phyloP scores from a whole-genome alignment of 2,797 vertebrate species.

The Karalla daura region DNA sequence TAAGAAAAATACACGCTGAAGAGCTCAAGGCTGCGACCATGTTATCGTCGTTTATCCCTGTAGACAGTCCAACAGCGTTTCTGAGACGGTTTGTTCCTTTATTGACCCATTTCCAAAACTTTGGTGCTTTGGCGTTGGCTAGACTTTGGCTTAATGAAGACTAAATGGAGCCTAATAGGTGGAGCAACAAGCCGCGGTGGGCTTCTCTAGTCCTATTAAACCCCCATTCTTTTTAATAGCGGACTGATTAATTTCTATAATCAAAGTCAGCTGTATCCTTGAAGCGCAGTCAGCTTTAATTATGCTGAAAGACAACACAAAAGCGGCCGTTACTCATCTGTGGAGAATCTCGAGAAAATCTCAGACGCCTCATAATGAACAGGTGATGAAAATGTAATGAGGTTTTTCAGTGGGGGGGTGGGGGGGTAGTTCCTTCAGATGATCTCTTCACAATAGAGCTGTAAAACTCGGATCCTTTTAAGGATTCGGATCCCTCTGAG shows the following conservation, averaged over 20 bases:
- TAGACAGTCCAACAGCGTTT: slow-evolving; percentile 14
- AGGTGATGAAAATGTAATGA: slow-evolving; percentile 52
- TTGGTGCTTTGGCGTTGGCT: slow-evolving; percentile 31
- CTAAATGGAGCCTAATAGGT: slow-evolving; percentile 61
- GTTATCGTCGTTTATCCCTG: slow-evolving; percentile 31
- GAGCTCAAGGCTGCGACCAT: slow-evolving; percentile 25
- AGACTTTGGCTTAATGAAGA: slow-evolving; percentile 59
- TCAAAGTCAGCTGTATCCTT: slow-evolving; percentile 66
- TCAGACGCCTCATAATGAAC: slow-evolving; percentile 31
- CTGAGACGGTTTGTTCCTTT: slow-evolving; percentile 28
- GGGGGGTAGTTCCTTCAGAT: no score
- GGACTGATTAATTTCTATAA: slow-evolving; percentile 68
- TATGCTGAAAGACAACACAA: slow-evolving; percentile 28
- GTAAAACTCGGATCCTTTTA: no score
- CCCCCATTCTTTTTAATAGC: slow-evolving; percentile 62
- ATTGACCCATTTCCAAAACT: slow-evolving; percentile 26
- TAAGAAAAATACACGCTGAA: slow-evolving; percentile 25
- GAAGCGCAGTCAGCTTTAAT: slow-evolving; percentile 62
- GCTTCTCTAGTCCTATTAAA: slow-evolving; percentile 55
- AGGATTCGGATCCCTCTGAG: no score
- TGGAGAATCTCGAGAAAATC: slow-evolving; percentile 43
- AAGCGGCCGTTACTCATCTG: slow-evolving; percentile 27
- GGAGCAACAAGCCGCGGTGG: slow-evolving; percentile 52
- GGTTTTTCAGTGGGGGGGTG: slow-evolving; percentile 19
- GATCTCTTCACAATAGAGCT: slow-evolving; percentile 7